These are phyloP conservation scores for Petrocephalus schoutedeni DNA, from an alignment of 2,797 vertebrate genomes.

Conservation along the genomic window DNA sequence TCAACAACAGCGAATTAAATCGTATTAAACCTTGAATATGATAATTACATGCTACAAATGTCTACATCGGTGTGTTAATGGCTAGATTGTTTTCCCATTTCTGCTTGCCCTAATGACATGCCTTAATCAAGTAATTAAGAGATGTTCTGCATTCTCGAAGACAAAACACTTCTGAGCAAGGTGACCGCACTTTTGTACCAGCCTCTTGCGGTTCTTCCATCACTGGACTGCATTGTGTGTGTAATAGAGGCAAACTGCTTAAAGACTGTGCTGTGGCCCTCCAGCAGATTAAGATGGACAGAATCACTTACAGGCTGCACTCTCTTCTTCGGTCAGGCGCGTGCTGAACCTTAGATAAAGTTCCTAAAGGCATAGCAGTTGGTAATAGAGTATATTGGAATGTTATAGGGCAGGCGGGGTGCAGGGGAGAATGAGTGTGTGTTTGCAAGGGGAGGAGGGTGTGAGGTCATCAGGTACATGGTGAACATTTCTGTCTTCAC, in stretches of 20 bases:
- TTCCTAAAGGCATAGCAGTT: background rate
- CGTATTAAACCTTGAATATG: constrained; percentile 1
- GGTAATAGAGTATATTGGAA: background rate
- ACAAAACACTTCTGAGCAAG: background rate
- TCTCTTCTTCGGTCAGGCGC: background rate
- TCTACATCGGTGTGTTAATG: constrained; percentile 15
- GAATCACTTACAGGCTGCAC: background rate
- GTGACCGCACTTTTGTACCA: background rate
- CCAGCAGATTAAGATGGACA: constrained; percentile 15
- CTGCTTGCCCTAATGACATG: constrained; percentile 13
- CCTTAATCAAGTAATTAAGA: constrained; percentile 8
- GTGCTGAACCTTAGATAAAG: background rate
- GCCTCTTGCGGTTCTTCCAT: background rate
- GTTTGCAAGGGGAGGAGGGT: constrained; percentile 27
- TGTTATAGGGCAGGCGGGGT: background rate
- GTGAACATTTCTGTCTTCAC: background rate
- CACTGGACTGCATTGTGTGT: background rate
- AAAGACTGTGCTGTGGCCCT: background rate
- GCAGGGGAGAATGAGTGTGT: constrained; percentile 27
- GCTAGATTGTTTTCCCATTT: constrained; percentile 18
- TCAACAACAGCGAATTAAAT: background rate
- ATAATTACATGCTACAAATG: constrained; percentile 6
- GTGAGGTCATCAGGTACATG: constrained; percentile 9
- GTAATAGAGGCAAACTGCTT: constrained; percentile 5
- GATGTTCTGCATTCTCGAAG: background rate